These are phyloP conservation scores for Oncorhynchus tshawytscha DNA, from an alignment of 2,113 vertebrate genomes.

Conservation along the genomic window DNA sequence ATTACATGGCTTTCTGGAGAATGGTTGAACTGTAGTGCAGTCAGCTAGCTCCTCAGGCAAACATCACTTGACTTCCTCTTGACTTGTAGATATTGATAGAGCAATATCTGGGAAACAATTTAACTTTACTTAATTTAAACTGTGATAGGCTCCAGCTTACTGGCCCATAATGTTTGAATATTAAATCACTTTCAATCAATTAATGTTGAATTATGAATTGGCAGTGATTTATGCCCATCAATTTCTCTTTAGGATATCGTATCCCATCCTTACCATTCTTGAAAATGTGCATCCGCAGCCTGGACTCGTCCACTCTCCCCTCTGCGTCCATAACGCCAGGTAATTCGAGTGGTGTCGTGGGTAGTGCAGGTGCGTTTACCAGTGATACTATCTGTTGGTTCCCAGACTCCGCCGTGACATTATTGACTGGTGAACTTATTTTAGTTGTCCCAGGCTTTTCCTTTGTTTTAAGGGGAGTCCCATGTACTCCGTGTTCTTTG, in stretches of 20 bases:
- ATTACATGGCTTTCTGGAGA: slow-evolving; percentile 22
- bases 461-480: too few species aligned
- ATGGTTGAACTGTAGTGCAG: slow-evolving; percentile 19
- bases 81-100: background rate
- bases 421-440: too few species aligned
- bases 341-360: slow-evolving; percentile 54
- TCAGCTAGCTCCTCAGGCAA: slow-evolving; percentile 10
- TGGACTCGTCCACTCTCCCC: slow-evolving; percentile 77
- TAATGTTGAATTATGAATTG: background rate
- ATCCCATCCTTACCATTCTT: slow-evolving; percentile 65
- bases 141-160: background rate
- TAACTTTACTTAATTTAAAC: background rate
- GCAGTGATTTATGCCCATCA: background rate
- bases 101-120: too few species aligned
- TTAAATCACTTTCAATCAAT: background rate
- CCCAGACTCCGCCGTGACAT: too few species aligned
- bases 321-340: slow-evolving; percentile 75
- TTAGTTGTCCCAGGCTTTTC: too few species aligned
- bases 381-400: too few species aligned
- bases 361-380: too few species aligned
- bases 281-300: slow-evolving; percentile 72
- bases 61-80: slow-evolving; percentile 58
- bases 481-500: too few species aligned
- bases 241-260: background rate
- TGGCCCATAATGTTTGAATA: background rate